These are phyloP conservation scores for Elegia similella DNA, from an alignment of 2,888 invertebrate genomes.

Conservation along the genomic window DNA sequence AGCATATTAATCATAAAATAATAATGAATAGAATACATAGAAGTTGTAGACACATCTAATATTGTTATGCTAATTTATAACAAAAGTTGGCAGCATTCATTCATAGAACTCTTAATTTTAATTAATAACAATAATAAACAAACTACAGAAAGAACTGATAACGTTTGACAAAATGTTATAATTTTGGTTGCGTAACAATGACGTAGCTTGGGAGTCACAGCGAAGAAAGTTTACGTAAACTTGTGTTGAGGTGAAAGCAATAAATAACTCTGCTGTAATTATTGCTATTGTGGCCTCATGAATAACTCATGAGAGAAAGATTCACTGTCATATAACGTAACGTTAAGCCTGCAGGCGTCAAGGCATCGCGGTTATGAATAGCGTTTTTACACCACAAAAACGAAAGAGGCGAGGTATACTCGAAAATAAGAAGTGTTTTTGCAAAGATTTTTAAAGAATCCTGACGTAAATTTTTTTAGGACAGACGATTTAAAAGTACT, in stretches of 20 bases:
- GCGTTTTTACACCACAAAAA: constrained; percentile 15
- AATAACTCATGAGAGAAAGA: constrained; percentile 64
- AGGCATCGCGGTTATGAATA: not conserved
- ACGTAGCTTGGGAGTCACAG: constrained; percentile 43
- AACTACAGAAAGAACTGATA: not conserved
- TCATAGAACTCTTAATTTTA: not conserved
- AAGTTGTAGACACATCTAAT: no score
- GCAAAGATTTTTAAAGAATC: constrained; percentile 2
- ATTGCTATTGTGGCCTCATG: constrained; percentile 61
- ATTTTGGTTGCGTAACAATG: constrained; percentile 37
- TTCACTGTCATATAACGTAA: constrained; percentile 54
- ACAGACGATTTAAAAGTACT: not conserved
- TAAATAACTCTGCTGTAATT: constrained; percentile 57
- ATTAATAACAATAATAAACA: not conserved
- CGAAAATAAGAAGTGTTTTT: constrained; percentile 6
- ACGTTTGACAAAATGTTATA: constrained; percentile 1
- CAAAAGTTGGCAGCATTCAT: no score
- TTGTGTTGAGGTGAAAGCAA: constrained; percentile 57
- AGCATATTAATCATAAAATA: no score
- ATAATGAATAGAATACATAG: no score
- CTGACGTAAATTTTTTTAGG: constrained; percentile 1
- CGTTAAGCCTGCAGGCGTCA: constrained; percentile 31
- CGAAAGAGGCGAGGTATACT: constrained; percentile 7
- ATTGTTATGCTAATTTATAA: no score
- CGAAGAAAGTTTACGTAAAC: constrained; percentile 65